Evolutionary conservation across 2,888 invertebrate genomes (phyloP).

Genomic region (Bugula neritina): DNA sequence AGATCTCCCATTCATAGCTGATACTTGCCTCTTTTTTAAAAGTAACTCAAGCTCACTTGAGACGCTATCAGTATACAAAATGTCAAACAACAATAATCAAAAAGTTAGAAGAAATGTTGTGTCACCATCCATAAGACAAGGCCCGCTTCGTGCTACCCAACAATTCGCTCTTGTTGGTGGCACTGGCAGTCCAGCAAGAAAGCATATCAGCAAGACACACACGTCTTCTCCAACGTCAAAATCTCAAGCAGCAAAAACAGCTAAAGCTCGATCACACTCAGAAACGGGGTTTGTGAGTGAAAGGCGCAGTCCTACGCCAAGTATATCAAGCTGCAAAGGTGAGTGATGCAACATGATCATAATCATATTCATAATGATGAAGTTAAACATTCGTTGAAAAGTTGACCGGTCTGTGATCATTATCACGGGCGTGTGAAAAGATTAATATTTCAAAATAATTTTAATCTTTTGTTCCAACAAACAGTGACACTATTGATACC

Average conservation of each 20-base stretch:
- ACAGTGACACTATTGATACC: background rate
- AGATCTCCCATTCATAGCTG: too few species aligned
- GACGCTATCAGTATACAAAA: too few species aligned
- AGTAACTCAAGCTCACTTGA: too few species aligned
- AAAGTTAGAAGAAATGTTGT: conserved; percentile 21
- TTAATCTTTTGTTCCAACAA: too few species aligned
- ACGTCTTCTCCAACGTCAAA: conserved; percentile 10
- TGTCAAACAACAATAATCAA: background rate
- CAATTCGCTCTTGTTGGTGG: conserved; percentile 27
- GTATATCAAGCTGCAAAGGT: background rate
- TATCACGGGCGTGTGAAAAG: too few species aligned
- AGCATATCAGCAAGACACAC: background rate
- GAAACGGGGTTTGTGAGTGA: conserved; percentile 19
- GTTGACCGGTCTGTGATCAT: too few species aligned
- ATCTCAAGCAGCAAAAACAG: background rate
- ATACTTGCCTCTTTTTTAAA: too few species aligned
- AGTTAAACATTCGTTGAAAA: too few species aligned
- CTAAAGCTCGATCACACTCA: conserved; percentile 10
- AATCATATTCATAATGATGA: too few species aligned
- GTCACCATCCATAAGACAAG: conserved; percentile 26
- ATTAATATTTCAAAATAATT: too few species aligned
- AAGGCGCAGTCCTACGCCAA: conserved; percentile 2
- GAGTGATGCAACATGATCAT: too few species aligned
- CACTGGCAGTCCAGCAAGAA: conserved; percentile 26
- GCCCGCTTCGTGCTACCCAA: conserved; percentile 27